phyloP scores from a whole-genome alignment of 2,113 vertebrate genomes.

The Clarias macrocephalus region DNA sequence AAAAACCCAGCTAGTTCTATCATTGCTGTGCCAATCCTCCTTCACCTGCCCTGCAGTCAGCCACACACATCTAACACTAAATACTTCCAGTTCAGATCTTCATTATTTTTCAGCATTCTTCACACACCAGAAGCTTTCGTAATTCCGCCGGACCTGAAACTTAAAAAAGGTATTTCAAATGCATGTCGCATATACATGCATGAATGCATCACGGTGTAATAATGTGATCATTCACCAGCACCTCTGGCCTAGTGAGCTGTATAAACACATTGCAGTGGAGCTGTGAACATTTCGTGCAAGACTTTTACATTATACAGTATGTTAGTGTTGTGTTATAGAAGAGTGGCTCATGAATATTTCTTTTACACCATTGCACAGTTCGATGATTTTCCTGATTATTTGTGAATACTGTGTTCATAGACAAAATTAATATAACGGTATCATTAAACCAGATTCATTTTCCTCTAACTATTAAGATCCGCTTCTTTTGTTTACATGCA shows the following conservation, averaged over 20 bases:
- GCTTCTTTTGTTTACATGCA: neutral
- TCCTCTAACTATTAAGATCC: neutral
- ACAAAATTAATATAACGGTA: neutral
- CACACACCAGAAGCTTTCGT: neutral
- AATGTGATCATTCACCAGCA: neutral
- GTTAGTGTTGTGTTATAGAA: neutral
- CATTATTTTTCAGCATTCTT: neutral
- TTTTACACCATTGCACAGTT: neutral
- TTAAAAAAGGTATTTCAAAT: neutral
- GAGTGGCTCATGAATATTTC: neutral
- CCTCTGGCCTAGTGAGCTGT: neutral
- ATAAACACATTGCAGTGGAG: neutral
- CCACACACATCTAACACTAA: neutral
- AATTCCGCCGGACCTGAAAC: constrained; percentile 7
- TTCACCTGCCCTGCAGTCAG: neutral
- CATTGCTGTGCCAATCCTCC: neutral
- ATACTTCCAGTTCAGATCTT: constrained; percentile 1
- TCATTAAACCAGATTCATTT: neutral
- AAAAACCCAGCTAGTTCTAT: neutral
- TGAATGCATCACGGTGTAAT: neutral
- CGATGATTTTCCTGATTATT: neutral
- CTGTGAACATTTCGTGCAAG: neutral
- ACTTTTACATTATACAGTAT: neutral
- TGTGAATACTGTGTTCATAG: neutral
- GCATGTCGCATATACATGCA: neutral